Base-by-base conservation (phyloP, 2,113 vertebrate genomes). In the Orientallactaga bullata region DNA sequence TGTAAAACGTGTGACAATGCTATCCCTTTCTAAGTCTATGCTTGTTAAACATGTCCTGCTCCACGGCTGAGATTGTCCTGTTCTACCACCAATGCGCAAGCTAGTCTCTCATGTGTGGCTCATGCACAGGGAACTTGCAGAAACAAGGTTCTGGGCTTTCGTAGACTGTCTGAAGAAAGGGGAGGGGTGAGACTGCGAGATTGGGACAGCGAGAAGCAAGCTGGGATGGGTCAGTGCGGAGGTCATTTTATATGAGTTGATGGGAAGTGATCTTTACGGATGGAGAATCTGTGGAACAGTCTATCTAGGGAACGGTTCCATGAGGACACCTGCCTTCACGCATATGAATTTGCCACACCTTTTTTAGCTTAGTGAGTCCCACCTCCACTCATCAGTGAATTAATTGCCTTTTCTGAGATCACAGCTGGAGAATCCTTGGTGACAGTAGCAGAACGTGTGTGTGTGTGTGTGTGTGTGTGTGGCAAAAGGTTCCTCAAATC, bases 381-480 rank as follows among this genome's bases (percentile, higher is more conserved):
- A 11, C 72, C n/a, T 42, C 13, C 18, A 15, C 30, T 30, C 21
- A 55, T 65, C 39, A 39, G 20, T 9, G 8, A 85, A 60, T 26
- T 66, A 85, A 60, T 26, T 66, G 76, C 39, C 26, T 63, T 79
- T 74, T 92, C 94, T 76, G 80, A 71, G n/a, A 71, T 63, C 51
- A 77, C 28, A 91, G 69, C 23, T 80, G 1, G 42, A 73, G 61
- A 16, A 39, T 91, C 24, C 35, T 91, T 81, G 47, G 26, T 72
- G 39, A 69, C 7, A 90, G 13, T 58, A 76, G 78, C 58, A 77
- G 21, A 90, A 55, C 26, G 32, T 0, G 47, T 24, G 66, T 15
- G n/a, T 77, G n/a, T n/a, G 30, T 42, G n/a, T 1, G 66, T 47
- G 65, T 47, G 77, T 21, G 24, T 47, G 61, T 69, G 63, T 65